Evolutionary conservation across 2,888 invertebrate genomes (phyloP).

Genomic region (Oscheius onirici): DNA sequence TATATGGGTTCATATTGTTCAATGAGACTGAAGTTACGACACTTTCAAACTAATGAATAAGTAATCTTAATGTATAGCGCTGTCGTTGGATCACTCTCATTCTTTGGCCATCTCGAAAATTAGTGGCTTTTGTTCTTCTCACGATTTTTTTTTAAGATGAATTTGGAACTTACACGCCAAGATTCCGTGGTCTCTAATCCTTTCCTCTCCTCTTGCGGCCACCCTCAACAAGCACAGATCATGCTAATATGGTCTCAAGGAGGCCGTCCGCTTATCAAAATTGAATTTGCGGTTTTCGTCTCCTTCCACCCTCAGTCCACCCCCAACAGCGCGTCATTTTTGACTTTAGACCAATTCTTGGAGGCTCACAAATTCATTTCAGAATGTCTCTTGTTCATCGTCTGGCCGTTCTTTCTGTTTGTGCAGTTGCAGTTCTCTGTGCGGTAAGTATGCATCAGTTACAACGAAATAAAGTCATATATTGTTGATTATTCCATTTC

Average conservation of each 20-base stretch:
- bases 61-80: neutral
- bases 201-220: neutral
- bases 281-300: conserved; percentile 1
- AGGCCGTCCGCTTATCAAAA: conserved; percentile 16
- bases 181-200: conserved; percentile 3
- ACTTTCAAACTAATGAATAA: neutral
- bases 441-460: neutral
- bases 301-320: neutral
- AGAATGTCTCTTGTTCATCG: neutral
- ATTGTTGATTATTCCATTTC: neutral
- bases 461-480: neutral
- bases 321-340: neutral
- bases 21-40: too few species aligned
- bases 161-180: neutral
- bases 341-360: neutral
- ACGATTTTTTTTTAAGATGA: neutral
- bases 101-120: neutral
- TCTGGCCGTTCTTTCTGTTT: neutral
- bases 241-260: conserved; percentile 14
- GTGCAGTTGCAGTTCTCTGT: neutral
- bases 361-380: neutral
- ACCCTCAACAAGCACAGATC: conserved; percentile 9
- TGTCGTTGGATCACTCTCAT: neutral
- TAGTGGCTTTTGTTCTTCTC: neutral
- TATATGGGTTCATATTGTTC: too few species aligned